A percentile compares a stretch with the other conserved stretches of the same genome.
Conservation (phyloP, 2,113 vertebrate species). For the Pelvicachromis taeniatus region DNA sequence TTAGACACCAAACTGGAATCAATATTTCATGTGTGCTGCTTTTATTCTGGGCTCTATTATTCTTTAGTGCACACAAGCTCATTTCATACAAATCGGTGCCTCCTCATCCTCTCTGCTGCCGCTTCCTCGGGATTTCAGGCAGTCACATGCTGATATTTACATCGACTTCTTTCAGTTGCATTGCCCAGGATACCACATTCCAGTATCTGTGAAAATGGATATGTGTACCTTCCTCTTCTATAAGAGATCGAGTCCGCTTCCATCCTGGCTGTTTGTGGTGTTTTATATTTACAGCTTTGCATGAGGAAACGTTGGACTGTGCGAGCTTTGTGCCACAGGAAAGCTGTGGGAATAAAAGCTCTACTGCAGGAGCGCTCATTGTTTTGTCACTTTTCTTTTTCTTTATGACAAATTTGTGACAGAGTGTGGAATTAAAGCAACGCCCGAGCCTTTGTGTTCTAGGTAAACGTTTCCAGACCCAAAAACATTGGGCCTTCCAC, state of each 20-base stretch:
- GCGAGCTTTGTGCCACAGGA: not conserved
- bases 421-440: not conserved
- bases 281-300: not conserved
- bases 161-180: not conserved
- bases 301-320: not conserved
- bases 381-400: not conserved
- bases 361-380: not conserved
- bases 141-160: slow-evolving; percentile 25
- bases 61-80: slow-evolving; percentile 26
- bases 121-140: not conserved
- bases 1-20: slow-evolving; percentile 35
- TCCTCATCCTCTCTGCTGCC: not conserved
- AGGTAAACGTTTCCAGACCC: not conserved
- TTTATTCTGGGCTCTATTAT: slow-evolving; percentile 54
- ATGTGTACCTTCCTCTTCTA: not conserved
- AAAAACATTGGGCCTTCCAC: slow-evolving; percentile 9
- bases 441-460: not conserved
- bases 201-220: not conserved
- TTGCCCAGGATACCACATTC: not conserved
- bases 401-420: not conserved
- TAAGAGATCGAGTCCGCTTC: too few species aligned
- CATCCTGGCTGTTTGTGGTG: not conserved
- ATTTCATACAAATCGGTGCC: not conserved
- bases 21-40: slow-evolving; percentile 54
- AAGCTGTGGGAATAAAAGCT: not conserved